phyloP scores from a whole-genome alignment of 2,113 vertebrate species.

The Pluvianellus socialis region DNA sequence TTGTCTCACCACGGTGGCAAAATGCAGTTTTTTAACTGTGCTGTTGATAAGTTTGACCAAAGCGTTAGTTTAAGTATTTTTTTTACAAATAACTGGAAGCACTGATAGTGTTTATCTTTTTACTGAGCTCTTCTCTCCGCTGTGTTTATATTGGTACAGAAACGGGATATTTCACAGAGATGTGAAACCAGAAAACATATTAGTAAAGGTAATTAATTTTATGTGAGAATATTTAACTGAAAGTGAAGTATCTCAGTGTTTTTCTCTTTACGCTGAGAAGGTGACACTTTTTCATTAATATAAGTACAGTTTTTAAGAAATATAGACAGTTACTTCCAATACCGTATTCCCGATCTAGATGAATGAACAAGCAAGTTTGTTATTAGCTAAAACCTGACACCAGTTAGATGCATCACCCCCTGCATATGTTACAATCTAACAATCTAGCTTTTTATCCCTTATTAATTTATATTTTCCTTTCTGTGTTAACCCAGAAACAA shows the following conservation, averaged over 20 bases:
- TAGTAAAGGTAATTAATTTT: constrained; percentile 82
- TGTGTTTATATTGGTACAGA: constrained; percentile 65
- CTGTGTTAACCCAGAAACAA: neutral
- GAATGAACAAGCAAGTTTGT: neutral
- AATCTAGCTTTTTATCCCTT: neutral
- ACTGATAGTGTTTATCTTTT: neutral
- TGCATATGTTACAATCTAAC: neutral
- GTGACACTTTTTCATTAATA: neutral
- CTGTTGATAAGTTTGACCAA: neutral
- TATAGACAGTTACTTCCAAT: neutral
- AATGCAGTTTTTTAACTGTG: neutral
- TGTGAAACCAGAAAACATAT: constrained; percentile 89
- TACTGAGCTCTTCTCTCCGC: neutral
- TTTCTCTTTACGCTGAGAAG: neutral
- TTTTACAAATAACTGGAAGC: neutral
- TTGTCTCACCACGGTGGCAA: neutral
- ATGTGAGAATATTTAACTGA: neutral
- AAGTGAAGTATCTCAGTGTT: neutral
- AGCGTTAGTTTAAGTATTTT: neutral
- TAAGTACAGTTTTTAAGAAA: neutral
- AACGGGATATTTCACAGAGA: constrained; percentile 90
- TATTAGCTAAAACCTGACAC: neutral
- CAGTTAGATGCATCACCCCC: neutral
- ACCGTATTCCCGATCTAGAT: neutral
- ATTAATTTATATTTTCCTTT: neutral